These are phyloP conservation scores for Aphis gossypii DNA, from an alignment of 1,140 invertebrate species.

Conservation along the genomic window DNA sequence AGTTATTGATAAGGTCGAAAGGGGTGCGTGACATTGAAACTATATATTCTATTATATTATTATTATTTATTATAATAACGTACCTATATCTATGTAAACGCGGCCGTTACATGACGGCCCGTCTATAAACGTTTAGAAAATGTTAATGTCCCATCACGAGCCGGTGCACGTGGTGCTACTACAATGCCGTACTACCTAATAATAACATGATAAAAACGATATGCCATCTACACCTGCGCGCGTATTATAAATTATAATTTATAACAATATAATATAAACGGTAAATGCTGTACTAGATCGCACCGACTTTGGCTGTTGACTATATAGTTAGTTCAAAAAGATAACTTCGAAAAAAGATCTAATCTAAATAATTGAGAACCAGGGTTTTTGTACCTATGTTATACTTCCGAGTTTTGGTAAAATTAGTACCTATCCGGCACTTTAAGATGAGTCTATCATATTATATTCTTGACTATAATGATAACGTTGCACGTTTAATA, in stretches of 20 bases:
- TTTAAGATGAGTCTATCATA: not conserved
- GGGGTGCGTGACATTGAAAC: not conserved
- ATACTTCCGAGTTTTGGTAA: not conserved
- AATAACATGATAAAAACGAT: not conserved
- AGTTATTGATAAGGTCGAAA: not conserved
- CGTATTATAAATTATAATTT: not conserved
- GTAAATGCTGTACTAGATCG: not conserved
- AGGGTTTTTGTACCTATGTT: too few relatives aligned
- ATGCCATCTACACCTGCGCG: not conserved
- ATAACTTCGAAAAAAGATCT: not conserved
- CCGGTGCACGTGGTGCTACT: not conserved
- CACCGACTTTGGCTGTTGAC: not conserved
- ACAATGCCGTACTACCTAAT: not conserved
- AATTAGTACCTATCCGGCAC: not conserved
- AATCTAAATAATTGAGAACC: not conserved
- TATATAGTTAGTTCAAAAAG: not conserved
- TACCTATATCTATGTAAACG: not conserved
- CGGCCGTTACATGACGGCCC: not conserved
- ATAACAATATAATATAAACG: not conserved
- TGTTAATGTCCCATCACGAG: not conserved
- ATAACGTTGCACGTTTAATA: not conserved
- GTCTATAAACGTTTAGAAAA: slow-evolving; percentile 31
- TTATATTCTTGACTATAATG: not conserved
- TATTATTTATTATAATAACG: not conserved
- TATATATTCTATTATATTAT: not conserved